These are phyloP conservation scores for Decapterus maruadsi DNA, from an alignment of 2,797 vertebrate species.

Conservation along the genomic window DNA sequence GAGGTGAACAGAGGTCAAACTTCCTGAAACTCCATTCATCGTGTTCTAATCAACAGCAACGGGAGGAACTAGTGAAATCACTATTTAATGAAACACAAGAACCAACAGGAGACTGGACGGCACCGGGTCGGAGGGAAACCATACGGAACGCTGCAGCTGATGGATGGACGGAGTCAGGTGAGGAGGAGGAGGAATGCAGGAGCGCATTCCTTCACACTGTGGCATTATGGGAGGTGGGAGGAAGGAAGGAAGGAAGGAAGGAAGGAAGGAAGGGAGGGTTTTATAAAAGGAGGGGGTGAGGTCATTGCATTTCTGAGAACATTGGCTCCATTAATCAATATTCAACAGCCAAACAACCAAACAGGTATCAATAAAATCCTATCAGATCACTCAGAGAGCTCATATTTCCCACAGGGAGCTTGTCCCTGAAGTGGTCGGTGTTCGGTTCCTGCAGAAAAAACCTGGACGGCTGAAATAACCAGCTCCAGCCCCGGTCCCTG, in stretches of 20 bases:
- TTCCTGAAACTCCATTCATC: too few species aligned
- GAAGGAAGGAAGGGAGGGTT: neutral
- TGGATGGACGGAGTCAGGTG: neutral
- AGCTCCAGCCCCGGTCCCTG: too few species aligned
- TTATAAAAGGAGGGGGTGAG: constrained; percentile 14
- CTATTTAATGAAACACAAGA: neutral
- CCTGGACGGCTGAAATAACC: too few species aligned
- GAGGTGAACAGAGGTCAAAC: too few species aligned
- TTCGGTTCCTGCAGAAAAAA: too few species aligned
- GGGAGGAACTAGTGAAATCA: too few species aligned
- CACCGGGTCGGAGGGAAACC: neutral
- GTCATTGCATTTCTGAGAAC: constrained; percentile 8
- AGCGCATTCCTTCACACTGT: constrained; percentile 9
- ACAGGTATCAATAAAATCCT: too few species aligned
- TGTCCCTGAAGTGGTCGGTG: too few species aligned
- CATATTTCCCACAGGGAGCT: too few species aligned
- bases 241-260: constrained; percentile 23
- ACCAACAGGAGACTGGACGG: constrained; percentile 5
- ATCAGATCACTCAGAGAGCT: too few species aligned
- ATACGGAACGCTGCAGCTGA: neutral
- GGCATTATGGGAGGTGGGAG: constrained; percentile 38
- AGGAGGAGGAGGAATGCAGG: constrained; percentile 10
- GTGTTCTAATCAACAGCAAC: too few species aligned
- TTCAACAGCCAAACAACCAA: too few species aligned
- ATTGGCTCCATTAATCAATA: constrained; percentile 26